Percentiles rank a stretch among this genome's conserved stretches.
phyloP scores from a whole-genome alignment of 2,888 invertebrate genomes.

The Leptinotarsa tumamoca region DNA sequence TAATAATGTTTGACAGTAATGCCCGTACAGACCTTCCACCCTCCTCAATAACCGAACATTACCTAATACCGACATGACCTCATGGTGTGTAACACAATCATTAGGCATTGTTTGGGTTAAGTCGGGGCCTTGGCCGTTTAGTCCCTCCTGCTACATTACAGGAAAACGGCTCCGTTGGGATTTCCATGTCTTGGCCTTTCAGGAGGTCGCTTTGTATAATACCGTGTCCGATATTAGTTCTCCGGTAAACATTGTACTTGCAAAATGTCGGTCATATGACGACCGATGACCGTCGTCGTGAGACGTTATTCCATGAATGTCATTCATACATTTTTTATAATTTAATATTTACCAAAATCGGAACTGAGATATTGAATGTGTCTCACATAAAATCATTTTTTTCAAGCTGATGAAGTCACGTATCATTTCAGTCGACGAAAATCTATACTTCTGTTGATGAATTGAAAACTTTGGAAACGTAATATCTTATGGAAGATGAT shows the following conservation, averaged over 20 bases:
- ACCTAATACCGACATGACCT: conserved; percentile 62
- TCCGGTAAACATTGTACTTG: neutral
- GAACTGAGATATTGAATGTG: too few species aligned
- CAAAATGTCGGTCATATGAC: too few species aligned
- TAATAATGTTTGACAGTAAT: conserved; percentile 60
- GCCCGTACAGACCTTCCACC: conserved; percentile 54
- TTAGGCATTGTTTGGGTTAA: conserved; percentile 59
- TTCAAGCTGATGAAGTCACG: too few species aligned
- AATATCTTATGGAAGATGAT: too few species aligned
- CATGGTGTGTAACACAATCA: conserved; percentile 61
- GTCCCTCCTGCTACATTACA: conserved; percentile 13
- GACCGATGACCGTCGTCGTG: too few species aligned
- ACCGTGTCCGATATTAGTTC: neutral
- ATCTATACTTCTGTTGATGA: too few species aligned
- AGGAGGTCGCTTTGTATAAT: conserved; percentile 2
- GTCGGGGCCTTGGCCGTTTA: conserved; percentile 33
- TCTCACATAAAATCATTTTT: too few species aligned
- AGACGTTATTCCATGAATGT: too few species aligned
- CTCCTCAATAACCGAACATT: conserved; percentile 60
- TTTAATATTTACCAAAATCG: too few species aligned
- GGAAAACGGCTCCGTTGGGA: conserved; percentile 20
- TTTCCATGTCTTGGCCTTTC: conserved; percentile 30
- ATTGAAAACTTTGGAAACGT: too few species aligned
- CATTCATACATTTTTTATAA: too few species aligned
- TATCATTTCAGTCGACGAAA: too few species aligned